Percentiles rank a stretch among this genome's conserved stretches.
Conservation (phyloP, 2,797 vertebrate species). For the Miichthys miiuy region DNA sequence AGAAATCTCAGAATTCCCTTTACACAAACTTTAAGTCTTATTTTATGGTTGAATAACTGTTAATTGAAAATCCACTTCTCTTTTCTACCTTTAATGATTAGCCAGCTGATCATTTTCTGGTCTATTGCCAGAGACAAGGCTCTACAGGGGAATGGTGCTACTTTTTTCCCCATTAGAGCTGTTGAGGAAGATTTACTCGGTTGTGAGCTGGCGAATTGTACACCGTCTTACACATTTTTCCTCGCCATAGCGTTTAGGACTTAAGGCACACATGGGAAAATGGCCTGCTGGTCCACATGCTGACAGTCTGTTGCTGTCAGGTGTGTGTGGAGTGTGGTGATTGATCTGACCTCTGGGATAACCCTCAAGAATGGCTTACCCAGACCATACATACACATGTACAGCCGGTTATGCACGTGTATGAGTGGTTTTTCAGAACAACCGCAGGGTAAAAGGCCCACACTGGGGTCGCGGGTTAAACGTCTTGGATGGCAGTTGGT, state of each 20-base stretch:
- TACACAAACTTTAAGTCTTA: neutral
- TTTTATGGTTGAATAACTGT: neutral
- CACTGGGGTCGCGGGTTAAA: constrained; percentile 4
- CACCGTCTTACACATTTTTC: neutral
- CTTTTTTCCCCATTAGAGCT: neutral
- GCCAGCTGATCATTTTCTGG: neutral
- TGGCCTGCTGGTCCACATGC: constrained; percentile 21
- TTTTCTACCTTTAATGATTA: neutral
- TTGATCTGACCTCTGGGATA: constrained; percentile 40
- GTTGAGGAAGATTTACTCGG: constrained; percentile 6
- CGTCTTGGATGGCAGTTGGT: neutral
- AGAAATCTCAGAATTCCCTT: too few relatives aligned
- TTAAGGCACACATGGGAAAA: constrained; percentile 19
- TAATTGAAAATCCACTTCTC: neutral
- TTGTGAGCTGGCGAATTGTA: constrained; percentile 5
- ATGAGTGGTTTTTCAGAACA: neutral
- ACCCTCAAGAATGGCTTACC: constrained; percentile 16
- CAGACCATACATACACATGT: constrained; percentile 18
- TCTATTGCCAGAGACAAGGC: neutral
- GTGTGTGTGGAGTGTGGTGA: constrained; percentile 26
- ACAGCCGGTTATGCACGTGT: neutral
- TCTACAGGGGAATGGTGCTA: neutral
- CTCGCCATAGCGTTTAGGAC: constrained; percentile 15
- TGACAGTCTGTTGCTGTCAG: constrained; percentile 26
- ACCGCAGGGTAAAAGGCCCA: neutral